Percentiles rank a stretch among this genome's conserved stretches.
Evolutionary conservation across 2,113 vertebrate species (phyloP).

Genomic region (human): DNA sequence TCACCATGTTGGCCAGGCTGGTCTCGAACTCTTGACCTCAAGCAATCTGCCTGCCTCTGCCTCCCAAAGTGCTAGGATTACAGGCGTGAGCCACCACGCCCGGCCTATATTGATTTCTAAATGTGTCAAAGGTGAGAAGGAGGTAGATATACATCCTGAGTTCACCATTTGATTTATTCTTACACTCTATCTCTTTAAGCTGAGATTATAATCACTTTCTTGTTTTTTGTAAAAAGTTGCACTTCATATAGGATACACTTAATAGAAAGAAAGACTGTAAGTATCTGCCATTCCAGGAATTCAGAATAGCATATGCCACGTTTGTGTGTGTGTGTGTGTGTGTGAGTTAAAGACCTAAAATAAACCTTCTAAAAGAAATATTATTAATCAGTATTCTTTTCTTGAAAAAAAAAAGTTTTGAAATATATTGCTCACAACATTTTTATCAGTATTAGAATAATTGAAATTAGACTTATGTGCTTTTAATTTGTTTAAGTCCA

Average conservation of each 20-base stretch:
- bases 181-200: neutral
- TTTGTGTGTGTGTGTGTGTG: neutral
- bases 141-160: neutral
- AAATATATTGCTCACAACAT: neutral
- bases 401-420: neutral
- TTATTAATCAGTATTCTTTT: neutral
- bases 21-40: no score
- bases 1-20: no score
- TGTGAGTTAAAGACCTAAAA: slow-evolving; percentile 9
- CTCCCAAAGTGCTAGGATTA: no score
- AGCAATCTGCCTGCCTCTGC: no score
- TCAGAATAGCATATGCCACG: neutral
- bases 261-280: neutral
- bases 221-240: neutral
- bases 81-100: no score
- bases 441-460: neutral
- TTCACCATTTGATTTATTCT: neutral
- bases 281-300: neutral
- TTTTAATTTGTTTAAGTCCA: slow-evolving; percentile 20
- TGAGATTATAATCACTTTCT: neutral
- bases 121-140: neutral
- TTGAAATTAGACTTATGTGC: neutral
- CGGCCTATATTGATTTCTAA: neutral
- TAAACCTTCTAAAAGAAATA: neutral
- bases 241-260: neutral